phyloP scores from a whole-genome alignment of 2,113 vertebrate genomes.

The Hippocampus barbouri region DNA sequence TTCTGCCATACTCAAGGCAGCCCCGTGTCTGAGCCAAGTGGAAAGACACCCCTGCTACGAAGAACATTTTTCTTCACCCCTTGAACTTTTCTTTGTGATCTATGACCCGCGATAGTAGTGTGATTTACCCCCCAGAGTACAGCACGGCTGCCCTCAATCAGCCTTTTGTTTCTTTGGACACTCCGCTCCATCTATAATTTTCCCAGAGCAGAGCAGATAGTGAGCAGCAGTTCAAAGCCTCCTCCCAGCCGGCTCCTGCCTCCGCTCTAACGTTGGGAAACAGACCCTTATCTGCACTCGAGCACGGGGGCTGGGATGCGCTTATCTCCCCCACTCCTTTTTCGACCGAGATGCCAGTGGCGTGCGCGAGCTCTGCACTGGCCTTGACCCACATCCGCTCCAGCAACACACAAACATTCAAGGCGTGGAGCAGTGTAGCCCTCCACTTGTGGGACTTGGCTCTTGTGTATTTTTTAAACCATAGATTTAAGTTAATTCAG shows the following conservation, averaged over 20 bases:
- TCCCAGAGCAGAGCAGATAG: constrained; percentile 67
- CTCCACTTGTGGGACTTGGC: constrained; percentile 22
- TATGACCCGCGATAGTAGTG: constrained; percentile 59
- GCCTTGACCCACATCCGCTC: constrained; percentile 62
- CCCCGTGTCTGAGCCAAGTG: constrained; percentile 21
- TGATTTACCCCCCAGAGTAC: constrained; percentile 57
- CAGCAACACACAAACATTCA: constrained; percentile 28
- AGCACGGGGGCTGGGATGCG: constrained; percentile 44
- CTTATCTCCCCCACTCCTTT: constrained; percentile 68
- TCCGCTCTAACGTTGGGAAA: constrained; percentile 65
- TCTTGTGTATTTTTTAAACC: neutral
- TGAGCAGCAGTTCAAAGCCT: constrained; percentile 62
- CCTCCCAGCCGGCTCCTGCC: constrained; percentile 58
- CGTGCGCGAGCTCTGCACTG: constrained; percentile 50
- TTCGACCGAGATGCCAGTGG: constrained; percentile 59
- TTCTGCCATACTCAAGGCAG: constrained; percentile 40
- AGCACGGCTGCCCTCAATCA: constrained; percentile 59
- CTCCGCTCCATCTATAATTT: constrained; percentile 59
- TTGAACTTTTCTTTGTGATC: constrained; percentile 52
- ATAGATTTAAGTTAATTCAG: neutral
- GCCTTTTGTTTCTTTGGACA: constrained; percentile 64
- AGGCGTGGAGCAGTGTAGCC: constrained; percentile 1
- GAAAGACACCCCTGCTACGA: constrained; percentile 49
- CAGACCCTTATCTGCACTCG: constrained; percentile 58
- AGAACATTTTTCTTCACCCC: constrained; percentile 49